phyloP scores from a whole-genome alignment of 2,888 invertebrate genomes.

The Trypoxylon attenuatum region DNA sequence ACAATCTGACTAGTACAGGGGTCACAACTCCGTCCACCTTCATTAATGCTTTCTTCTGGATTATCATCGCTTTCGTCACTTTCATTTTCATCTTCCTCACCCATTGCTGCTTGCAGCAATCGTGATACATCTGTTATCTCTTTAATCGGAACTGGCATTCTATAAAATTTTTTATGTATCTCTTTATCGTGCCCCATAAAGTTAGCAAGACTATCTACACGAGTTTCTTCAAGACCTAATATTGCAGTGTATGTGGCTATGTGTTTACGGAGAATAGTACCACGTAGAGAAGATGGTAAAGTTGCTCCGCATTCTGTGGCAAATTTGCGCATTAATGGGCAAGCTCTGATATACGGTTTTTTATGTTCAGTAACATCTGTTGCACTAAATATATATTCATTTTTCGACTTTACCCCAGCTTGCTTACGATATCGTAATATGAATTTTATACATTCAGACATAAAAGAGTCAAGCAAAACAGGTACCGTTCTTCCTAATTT shows the following conservation, averaged over 20 bases:
- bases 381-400: conserved; percentile 11
- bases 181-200: conserved; percentile 58
- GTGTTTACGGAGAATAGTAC: conserved; percentile 51
- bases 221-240: conserved; percentile 45
- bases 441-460: conserved; percentile 21
- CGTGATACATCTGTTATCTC: conserved; percentile 51
- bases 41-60: background rate
- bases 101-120: conserved; percentile 34
- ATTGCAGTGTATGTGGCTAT: conserved; percentile 54
- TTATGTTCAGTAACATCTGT: background rate
- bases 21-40: too few species aligned
- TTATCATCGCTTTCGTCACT: conserved; percentile 3
- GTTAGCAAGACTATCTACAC: conserved; percentile 49
- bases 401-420: conserved; percentile 24
- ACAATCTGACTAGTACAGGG: background rate
- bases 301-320: conserved; percentile 50
- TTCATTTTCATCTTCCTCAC: conserved; percentile 7
- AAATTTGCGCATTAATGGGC: conserved; percentile 43
- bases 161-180: conserved; percentile 51
- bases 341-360: conserved; percentile 44
- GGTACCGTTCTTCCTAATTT: conserved; percentile 40
- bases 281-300: conserved; percentile 43
- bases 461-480: conserved; percentile 33
- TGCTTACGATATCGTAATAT: conserved; percentile 25
- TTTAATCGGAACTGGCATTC: conserved; percentile 42